Conservation (phyloP, 2,797 vertebrate species). For the Sebastes diaconus region DNA sequence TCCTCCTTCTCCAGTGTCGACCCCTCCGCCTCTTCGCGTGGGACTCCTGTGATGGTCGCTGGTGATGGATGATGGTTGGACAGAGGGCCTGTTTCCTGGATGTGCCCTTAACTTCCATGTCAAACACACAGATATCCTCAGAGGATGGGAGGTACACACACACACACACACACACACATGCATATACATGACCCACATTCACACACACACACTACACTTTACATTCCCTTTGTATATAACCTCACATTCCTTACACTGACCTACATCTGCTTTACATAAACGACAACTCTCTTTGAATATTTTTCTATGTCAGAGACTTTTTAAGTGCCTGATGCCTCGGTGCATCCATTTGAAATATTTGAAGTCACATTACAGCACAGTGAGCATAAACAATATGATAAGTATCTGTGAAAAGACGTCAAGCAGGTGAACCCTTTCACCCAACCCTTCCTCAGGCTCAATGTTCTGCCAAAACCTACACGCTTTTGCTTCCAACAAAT, state of each 20-base stretch:
- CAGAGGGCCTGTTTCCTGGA: constrained; percentile 73
- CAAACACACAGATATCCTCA: constrained; percentile 73
- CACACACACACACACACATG: not conserved
- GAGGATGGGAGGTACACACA: constrained; percentile 30
- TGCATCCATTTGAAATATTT: not conserved
- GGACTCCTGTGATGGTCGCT: constrained; percentile 14
- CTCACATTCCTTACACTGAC: constrained; percentile 19
- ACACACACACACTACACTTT: constrained; percentile 6
- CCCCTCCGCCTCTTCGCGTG: not conserved
- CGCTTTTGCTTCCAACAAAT: constrained; percentile 21
- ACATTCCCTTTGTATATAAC: constrained; percentile 33
- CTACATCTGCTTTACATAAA: constrained; percentile 51
- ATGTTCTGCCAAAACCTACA: constrained; percentile 51
- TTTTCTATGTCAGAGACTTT: not conserved
- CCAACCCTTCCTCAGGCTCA: constrained; percentile 29
- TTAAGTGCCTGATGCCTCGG: not conserved
- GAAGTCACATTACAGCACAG: not conserved
- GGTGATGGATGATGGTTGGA: constrained; percentile 48
- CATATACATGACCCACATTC: not conserved
- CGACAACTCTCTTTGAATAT: not conserved
- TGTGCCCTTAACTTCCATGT: constrained; percentile 74
- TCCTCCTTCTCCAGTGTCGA: constrained; percentile 12
- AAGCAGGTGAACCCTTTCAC: constrained; percentile 40
- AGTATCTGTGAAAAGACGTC: constrained; percentile 40
- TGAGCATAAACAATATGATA: constrained; percentile 10